phyloP scores from a whole-genome alignment of 2,888 invertebrate genomes.

The Alloscopus bannaensis region DNA sequence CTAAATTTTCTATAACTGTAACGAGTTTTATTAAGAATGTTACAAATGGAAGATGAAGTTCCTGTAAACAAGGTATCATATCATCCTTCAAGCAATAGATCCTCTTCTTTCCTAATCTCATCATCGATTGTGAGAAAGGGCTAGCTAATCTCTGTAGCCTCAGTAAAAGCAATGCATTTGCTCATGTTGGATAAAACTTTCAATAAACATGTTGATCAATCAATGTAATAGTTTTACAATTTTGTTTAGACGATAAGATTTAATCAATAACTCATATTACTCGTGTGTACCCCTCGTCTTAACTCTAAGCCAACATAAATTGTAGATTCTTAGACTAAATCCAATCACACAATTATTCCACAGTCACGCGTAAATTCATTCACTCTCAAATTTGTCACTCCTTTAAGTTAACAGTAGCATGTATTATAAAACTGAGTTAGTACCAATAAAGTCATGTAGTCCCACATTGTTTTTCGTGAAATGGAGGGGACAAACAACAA shows the following conservation, averaged over 20 bases:
- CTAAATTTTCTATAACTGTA: too few relatives aligned
- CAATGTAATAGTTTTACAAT: conserved; percentile 7
- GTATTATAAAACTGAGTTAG: conserved; percentile 33
- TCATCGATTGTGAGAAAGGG: conserved; percentile 34
- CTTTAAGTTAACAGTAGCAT: too few relatives aligned
- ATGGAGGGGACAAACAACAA: conserved; percentile 35
- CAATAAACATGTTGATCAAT: conserved; percentile 21
- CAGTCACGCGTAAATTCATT: background rate
- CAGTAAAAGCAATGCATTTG: too few relatives aligned
- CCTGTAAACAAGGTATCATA: conserved; percentile 26
- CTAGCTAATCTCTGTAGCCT: too few relatives aligned
- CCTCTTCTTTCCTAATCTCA: background rate
- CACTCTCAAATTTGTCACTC: conserved; percentile 3
- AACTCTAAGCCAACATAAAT: too few relatives aligned
- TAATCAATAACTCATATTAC: background rate
- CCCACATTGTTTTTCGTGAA: background rate
- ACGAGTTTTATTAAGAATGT: conserved; percentile 49
- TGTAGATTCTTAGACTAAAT: too few relatives aligned
- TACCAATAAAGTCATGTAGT: conserved; percentile 17
- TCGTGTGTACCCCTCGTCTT: conserved; percentile 32
- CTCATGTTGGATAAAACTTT: background rate
- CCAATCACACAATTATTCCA: too few relatives aligned
- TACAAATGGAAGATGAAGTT: conserved; percentile 53
- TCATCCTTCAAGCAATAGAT: conserved; percentile 5
- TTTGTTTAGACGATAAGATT: conserved; percentile 3